Percentiles rank a stretch among this genome's conserved stretches.
Conservation (phyloP, 2,797 vertebrate species). For the Pitangus sulphuratus region DNA sequence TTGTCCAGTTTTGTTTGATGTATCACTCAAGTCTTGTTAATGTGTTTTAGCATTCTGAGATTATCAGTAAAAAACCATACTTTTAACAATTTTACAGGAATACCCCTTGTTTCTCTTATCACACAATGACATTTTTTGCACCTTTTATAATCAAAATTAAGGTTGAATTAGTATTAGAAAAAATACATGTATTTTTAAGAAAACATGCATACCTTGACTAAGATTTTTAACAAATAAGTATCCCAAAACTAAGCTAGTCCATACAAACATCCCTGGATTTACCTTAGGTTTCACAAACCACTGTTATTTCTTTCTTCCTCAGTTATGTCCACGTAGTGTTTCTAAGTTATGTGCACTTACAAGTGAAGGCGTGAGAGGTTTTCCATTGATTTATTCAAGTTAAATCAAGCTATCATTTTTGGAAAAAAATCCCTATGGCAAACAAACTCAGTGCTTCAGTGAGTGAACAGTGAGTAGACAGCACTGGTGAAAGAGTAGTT, state of each 20-base stretch:
- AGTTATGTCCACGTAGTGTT: background rate
- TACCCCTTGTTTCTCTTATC: background rate
- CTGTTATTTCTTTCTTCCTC: background rate
- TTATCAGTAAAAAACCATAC: background rate
- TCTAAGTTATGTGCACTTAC: background rate
- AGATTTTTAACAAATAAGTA: background rate
- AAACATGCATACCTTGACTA: background rate
- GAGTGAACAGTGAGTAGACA: background rate
- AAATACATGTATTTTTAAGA: background rate
- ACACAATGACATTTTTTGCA: background rate
- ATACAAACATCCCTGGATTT: background rate
- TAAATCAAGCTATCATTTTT: background rate
- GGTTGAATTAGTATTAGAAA: background rate
- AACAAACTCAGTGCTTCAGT: background rate
- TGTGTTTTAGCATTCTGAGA: background rate
- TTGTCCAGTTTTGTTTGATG: background rate
- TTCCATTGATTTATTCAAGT: background rate
- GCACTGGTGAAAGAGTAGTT: background rate
- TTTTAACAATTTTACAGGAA: background rate
- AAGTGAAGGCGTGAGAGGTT: background rate
- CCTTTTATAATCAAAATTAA: background rate
- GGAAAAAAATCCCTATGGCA: background rate
- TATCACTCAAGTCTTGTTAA: background rate
- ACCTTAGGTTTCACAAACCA: background rate
- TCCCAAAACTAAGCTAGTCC: background rate